phyloP scores from a whole-genome alignment of 1,140 invertebrate species.

The Anastatus disparis region DNA sequence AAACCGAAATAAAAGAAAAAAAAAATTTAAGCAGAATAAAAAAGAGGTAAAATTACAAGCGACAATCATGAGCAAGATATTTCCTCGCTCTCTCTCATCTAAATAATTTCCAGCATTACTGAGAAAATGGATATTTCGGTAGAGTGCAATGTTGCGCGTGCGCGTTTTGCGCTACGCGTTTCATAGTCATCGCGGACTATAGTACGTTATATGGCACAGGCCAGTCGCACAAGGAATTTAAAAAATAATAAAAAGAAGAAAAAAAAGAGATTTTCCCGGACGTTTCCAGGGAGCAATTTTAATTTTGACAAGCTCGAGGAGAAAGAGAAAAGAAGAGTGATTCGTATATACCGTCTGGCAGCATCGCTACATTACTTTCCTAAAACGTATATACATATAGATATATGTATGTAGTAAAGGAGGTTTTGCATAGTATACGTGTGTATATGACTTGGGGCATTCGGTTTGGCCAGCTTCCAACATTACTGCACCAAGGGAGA shows the following conservation, averaged over 20 bases:
- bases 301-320: slow-evolving; percentile 19
- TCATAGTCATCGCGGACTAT: too few relatives aligned
- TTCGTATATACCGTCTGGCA: too few relatives aligned
- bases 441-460: slow-evolving; percentile 7
- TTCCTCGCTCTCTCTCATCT: too few relatives aligned
- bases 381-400: not conserved
- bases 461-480: slow-evolving; percentile 13
- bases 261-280: not conserved
- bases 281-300: slow-evolving; percentile 22
- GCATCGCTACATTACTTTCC: too few relatives aligned
- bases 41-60: not conserved
- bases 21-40: not conserved
- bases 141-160: too few relatives aligned
- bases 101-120: slow-evolving; percentile 17
- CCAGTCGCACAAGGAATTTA: too few relatives aligned
- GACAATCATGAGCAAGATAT: too few relatives aligned
- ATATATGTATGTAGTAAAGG: too few relatives aligned
- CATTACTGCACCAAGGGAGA: too few relatives aligned
- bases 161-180: too few relatives aligned
- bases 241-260: not conserved
- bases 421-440: not conserved
- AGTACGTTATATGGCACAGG: too few relatives aligned
- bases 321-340: too few relatives aligned
- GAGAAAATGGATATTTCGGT: slow-evolving; percentile 16
- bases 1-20: not conserved